Percentiles rank a stretch among this genome's conserved stretches.
Evolutionary conservation across 1,140 invertebrate species (phyloP).

Genomic region (Drosophila seguyi): DNA sequence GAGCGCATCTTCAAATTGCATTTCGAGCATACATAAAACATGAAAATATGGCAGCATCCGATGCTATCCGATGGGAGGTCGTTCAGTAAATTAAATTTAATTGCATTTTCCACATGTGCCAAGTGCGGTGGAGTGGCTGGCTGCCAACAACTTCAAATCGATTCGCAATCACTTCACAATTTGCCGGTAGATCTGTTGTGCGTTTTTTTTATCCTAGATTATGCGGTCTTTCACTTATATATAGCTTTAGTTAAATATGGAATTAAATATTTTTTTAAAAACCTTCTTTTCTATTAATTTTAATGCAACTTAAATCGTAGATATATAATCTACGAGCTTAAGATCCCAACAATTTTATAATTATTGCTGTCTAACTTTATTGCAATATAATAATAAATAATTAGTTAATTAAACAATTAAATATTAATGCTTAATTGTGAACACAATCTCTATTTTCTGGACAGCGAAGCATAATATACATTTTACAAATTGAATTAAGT

Average conservation of each 20-base stretch:
- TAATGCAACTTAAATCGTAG: too few species aligned
- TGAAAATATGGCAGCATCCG: conserved; percentile 41
- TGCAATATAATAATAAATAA: neutral
- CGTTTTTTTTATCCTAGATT: conserved; percentile 25
- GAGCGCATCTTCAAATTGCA: conserved; percentile 63
- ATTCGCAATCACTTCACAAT: conserved; percentile 47
- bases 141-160: conserved; percentile 53
- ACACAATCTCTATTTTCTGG: neutral
- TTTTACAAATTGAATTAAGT: neutral
- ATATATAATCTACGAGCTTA: too few species aligned
- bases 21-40: conserved; percentile 54
- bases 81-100: conserved; percentile 69
- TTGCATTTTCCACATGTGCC: conserved; percentile 50
- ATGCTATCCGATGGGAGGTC: conserved; percentile 52
- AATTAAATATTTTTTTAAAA: too few species aligned
- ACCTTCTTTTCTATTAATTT: too few species aligned
- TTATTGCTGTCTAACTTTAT: neutral
- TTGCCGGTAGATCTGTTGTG: conserved; percentile 15
- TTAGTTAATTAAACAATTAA: neutral
- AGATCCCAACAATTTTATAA: neutral
- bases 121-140: conserved; percentile 37
- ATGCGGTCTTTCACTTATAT: too few species aligned
- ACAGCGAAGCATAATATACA: neutral
- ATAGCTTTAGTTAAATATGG: too few species aligned
- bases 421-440: neutral